Conservation (phyloP, 1,140 invertebrate species). For the Nymphalis io region DNA sequence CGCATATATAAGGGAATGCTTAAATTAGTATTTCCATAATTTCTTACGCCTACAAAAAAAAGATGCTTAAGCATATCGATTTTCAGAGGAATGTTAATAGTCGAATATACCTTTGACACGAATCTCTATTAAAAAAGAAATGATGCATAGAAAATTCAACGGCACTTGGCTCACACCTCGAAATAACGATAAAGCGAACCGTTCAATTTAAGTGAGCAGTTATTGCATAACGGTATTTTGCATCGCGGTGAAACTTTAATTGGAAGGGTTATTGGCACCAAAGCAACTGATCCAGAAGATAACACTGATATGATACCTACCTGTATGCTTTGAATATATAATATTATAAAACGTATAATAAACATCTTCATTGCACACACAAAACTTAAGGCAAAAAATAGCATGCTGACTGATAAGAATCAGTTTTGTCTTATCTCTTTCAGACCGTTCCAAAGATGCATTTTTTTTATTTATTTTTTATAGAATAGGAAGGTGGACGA, state of each 20-base stretch:
- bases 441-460: neutral
- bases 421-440: too few species aligned
- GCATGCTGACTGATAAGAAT: too few species aligned
- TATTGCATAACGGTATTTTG: slow-evolving; percentile 31
- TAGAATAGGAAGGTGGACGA: too few species aligned
- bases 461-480: too few species aligned
- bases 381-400: neutral
- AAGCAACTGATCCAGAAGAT: neutral
- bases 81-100: neutral
- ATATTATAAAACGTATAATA: neutral
- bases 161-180: slow-evolving; percentile 16
- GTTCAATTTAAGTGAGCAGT: slow-evolving; percentile 24
- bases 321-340: neutral
- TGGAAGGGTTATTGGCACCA: slow-evolving; percentile 18
- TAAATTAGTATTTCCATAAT: too few species aligned
- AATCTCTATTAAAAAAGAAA: slow-evolving; percentile 21
- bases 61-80: neutral
- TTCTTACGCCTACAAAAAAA: neutral
- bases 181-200: slow-evolving; percentile 21
- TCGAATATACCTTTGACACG: slow-evolving; percentile 11
- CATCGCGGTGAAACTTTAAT: slow-evolving; percentile 27
- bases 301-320: neutral
- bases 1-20: too few species aligned
- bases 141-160: slow-evolving; percentile 25
- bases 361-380: too few species aligned